Conservation (phyloP, 1,140 invertebrate genomes). For the Nephotettix cincticeps region DNA sequence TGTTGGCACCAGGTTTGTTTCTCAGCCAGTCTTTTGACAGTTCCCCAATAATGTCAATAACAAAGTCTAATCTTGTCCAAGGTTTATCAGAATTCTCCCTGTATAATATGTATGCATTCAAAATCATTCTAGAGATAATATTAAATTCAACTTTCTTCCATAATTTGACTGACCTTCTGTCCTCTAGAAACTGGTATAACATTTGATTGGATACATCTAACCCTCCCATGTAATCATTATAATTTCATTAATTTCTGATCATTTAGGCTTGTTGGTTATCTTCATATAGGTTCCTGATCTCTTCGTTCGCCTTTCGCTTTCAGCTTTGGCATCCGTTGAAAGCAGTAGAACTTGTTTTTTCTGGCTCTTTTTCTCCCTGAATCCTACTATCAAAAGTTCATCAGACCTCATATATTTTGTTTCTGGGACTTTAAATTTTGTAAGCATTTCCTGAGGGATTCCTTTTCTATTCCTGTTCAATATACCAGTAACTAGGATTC, state of each 20-base stretch:
- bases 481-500: no score
- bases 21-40: no score
- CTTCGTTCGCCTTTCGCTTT: constrained; percentile 10
- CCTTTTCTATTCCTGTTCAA: neutral
- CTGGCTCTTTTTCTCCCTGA: constrained; percentile 24
- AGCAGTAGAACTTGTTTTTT: constrained; percentile 30
- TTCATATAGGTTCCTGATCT: neutral
- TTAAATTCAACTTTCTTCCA: constrained; percentile 11
- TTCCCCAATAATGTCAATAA: neutral
- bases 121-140: neutral
- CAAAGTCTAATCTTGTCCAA: neutral
- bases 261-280: no score
- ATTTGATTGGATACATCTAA: constrained; percentile 11
- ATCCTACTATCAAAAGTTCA: neutral
- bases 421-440: constrained; percentile 12
- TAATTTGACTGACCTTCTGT: constrained; percentile 3
- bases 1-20: no score
- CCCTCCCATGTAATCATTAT: neutral
- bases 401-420: constrained; percentile 5
- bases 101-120: constrained; percentile 7
- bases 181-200: constrained; percentile 19
- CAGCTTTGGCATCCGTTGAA: constrained; percentile 24
- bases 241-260: neutral
- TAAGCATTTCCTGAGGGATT: neutral
- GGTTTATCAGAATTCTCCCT: constrained; percentile 17